Percentiles rank a stretch among this genome's conserved stretches.
These are phyloP conservation scores for Clarias fuscus DNA, from an alignment of 2,797 vertebrate species.

Conservation along the genomic window DNA sequence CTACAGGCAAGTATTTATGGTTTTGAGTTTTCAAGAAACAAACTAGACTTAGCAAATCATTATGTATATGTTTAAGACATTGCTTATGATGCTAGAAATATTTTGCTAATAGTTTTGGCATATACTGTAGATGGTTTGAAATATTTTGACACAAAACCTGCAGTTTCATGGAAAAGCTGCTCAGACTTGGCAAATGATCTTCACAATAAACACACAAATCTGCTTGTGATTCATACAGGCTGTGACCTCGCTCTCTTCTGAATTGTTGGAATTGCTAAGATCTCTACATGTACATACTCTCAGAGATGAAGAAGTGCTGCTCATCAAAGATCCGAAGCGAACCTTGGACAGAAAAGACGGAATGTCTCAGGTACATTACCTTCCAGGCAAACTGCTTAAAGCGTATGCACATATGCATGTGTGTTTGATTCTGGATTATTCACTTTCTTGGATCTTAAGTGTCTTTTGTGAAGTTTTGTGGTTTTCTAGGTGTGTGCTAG, in stretches of 20 bases:
- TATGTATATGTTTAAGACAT: not conserved
- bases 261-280: conserved; percentile 85
- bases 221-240: conserved; percentile 59
- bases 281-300: conserved; percentile 84
- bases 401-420: conserved; percentile 7
- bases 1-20: conserved; percentile 67
- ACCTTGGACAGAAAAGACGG: conserved; percentile 63
- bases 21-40: not conserved
- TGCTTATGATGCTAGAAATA: not conserved
- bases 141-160: not conserved
- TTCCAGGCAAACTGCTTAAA: not conserved
- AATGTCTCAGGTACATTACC: conserved; percentile 52
- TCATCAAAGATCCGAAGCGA: conserved; percentile 85
- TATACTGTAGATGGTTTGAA: not conserved
- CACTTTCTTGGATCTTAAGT: conserved; percentile 27
- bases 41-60: not conserved
- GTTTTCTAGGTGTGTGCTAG: conserved; percentile 35
- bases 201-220: not conserved
- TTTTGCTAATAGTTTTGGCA: not conserved
- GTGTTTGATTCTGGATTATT: conserved; percentile 47
- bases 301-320: conserved; percentile 90
- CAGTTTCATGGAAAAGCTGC: not conserved
- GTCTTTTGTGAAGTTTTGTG: conserved; percentile 48
- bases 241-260: conserved; percentile 77
- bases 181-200: not conserved